Conservation (phyloP, 30 jellyfish, hydroid and myxozoan species). For the Rhopilema esculentum region DNA sequence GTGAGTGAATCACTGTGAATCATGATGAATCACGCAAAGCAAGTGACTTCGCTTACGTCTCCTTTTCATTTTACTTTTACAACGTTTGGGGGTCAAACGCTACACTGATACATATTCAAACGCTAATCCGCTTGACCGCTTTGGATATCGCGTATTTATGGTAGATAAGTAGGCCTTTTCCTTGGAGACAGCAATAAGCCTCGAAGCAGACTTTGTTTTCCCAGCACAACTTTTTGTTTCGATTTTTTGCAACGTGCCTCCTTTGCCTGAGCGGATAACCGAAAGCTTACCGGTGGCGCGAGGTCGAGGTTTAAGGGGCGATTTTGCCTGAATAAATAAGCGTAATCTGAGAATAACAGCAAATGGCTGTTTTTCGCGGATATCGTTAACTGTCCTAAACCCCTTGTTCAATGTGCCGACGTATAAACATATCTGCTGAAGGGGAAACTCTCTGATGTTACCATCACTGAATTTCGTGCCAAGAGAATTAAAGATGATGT, state of each 20-base stretch:
- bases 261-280: not conserved
- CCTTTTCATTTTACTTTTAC: not conserved
- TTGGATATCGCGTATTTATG: not conserved
- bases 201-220: slow-evolving; percentile 9
- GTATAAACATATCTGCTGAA: not conserved
- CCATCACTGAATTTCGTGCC: too few species aligned
- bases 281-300: not conserved
- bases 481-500: too few species aligned
- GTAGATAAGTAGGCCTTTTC: not conserved
- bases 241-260: not conserved
- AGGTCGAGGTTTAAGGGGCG: not conserved
- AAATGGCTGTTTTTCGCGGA: not conserved
- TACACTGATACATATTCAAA: not conserved
- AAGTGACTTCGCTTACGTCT: too few species aligned
- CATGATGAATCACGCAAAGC: not conserved
- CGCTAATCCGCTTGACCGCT: not conserved
- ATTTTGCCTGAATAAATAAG: not conserved
- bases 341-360: not conserved
- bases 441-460: too few species aligned
- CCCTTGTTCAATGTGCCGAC: not conserved
- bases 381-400: not conserved
- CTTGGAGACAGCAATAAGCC: not conserved
- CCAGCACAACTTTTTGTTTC: slow-evolving; percentile 2
- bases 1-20: not conserved
- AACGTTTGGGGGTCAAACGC: not conserved